Base-by-base conservation (phyloP, 2,113 vertebrate genomes). In the Vombatus ursinus region DNA sequence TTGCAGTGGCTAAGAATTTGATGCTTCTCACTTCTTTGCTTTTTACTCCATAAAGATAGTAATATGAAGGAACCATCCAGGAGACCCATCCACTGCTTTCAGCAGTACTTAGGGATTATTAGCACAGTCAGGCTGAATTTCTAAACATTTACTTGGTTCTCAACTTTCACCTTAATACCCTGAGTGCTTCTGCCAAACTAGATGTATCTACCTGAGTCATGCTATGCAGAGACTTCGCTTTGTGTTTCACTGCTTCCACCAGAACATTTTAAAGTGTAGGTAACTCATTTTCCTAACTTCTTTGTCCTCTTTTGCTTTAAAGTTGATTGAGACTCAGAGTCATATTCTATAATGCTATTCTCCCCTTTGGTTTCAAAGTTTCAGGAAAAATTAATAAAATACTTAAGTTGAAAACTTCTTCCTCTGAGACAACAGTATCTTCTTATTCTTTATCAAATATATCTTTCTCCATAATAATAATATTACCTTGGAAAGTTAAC, bases 321-420 rank as follows among this genome's bases (percentile, higher is more conserved):
- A 68, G 61, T 68, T 49, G 44, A 24, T 28, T n/a, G 84, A 47
- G n/a, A 89, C 47, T 47, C 50, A 22, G 0, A n/a, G n/a, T 95
- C 94, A 95, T 44, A 94, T 57, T 94, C 57, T 37, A 96, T 89
- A 50, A 84, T 57, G 90, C 25, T 89, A 91, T 53, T 93, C 97
- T 95, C 90, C 93, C 37, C 96, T 48, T 44, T 96, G 28, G 37
- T 31, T 96, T 93, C 91, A 96, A 97, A 44, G 89, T 95, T 90
- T 94, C 54, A 93, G 89, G 89, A 92, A 95, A 95, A 96, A 94
- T 25, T 14, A 89, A 93, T 77, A 89, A 96, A 92, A 52, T 52
- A 94, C 94, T 57, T 91, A 93, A 10, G 48, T 48, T 96, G 91
- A 94, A 31, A 96, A 48, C 61, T 57, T 95, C 50, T 90, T 93